Base-by-base conservation (phyloP, 1,140 invertebrate genomes). In the Rhagoletis pomonella region DNA sequence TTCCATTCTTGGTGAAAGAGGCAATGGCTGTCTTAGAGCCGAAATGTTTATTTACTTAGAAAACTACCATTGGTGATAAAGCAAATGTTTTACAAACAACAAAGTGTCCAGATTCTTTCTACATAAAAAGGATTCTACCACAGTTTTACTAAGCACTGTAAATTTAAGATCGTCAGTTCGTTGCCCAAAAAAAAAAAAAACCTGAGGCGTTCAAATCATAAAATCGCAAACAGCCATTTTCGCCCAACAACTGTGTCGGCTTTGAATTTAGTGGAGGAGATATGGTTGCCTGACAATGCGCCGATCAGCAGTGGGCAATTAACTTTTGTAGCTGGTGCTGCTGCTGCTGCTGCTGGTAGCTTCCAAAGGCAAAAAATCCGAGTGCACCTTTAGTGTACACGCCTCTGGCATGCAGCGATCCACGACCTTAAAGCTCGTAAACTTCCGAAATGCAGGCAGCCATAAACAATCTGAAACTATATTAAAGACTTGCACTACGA, bases 391-490 rank as follows among this genome's bases (percentile, higher is more conserved):
- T n/a, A n/a, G 47, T 47, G 47, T 47, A 55, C 42, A 81, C 47
- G 73, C 73, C 47, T 81, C 17, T 10, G 47, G 50, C 47, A 81
- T 14, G 73, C 73, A 81, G 47, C 2, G 73, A 81, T 17, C n/a
- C 47, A 29, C 50, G 50, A 81, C 73, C 73, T 55, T 9, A 81
- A 29, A 58, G 42, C 47, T 81, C 73, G 73, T 81, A 81, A 81
- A 81, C 73, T 81, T 81, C 73, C 73, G 73, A 81, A 81, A 81
- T 55, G 73, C 73, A 81, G n/a, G 73, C 73, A 55, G 47, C n/a
- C 73, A 55, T 81, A 81, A 81, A 81, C 14, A 81, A 81, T 55
- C n/a, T 50, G 73, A 55, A 55, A 81, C 73, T 19, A 29, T 55
- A 73, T 73, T 73, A 81, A 29, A n/a, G n/a, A 50, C 17, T 81